These are phyloP conservation scores for Cephalotes varians DNA, from an alignment of 2,888 invertebrate species.

Conservation along the genomic window DNA sequence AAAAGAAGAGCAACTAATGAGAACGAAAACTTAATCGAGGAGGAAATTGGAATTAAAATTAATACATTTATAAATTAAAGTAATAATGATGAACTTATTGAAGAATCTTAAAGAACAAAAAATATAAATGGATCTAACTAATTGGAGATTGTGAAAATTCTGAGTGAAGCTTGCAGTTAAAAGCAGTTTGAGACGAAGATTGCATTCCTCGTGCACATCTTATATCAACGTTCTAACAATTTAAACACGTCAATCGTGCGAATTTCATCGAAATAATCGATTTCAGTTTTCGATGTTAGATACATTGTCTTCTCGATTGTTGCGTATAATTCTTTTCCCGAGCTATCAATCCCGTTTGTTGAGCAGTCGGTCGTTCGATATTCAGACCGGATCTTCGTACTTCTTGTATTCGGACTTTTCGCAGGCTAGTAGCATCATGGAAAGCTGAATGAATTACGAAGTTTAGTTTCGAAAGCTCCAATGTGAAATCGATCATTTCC, in stretches of 20 bases:
- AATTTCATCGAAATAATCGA: slow-evolving; percentile 15
- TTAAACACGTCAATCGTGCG: neutral
- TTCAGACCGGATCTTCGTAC: neutral
- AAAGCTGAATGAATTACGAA: slow-evolving; percentile 38
- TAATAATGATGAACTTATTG: neutral
- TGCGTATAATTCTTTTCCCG: neutral
- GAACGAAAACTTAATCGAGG: slow-evolving; percentile 21
- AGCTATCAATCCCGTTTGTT: slow-evolving; percentile 26
- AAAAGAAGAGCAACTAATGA: slow-evolving; percentile 3
- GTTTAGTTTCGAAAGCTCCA: slow-evolving; percentile 42
- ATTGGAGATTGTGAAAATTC: neutral
- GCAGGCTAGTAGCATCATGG: slow-evolving; percentile 4
- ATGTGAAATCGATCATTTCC: slow-evolving; percentile 69
- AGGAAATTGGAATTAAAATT: neutral
- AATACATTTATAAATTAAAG: neutral
- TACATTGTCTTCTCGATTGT: neutral
- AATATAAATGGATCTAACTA: neutral
- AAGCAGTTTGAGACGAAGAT: neutral
- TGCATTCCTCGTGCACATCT: slow-evolving; percentile 32
- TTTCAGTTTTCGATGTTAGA: neutral
- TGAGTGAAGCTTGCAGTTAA: neutral
- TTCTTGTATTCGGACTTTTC: slow-evolving; percentile 26
- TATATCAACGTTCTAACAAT: neutral
- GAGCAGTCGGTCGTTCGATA: slow-evolving; percentile 14
- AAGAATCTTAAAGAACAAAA: neutral